Evolutionary conservation across 2,888 invertebrate genomes (phyloP).

Genomic region (Tolmerus cingulatus): DNA sequence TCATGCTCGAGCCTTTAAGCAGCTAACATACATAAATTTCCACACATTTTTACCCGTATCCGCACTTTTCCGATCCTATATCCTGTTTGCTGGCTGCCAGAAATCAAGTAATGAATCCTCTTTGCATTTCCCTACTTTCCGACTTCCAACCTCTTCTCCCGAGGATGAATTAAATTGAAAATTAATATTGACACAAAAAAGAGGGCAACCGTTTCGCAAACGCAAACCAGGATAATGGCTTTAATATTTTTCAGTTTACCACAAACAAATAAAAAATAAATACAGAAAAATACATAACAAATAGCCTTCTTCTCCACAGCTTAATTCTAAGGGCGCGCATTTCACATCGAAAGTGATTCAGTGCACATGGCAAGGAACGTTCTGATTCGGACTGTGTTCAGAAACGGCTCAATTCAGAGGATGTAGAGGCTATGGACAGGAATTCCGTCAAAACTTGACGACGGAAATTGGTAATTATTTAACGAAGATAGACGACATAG

Average conservation of each 20-base stretch:
- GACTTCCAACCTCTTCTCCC: neutral
- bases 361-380: neutral
- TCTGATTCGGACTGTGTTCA: neutral
- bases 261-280: neutral
- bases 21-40: neutral
- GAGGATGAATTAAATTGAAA: neutral
- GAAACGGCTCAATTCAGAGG: neutral
- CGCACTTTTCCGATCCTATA: neutral
- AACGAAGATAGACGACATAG: neutral
- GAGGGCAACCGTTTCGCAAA: neutral
- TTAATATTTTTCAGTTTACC: neutral
- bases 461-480: neutral
- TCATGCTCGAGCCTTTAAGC: neutral
- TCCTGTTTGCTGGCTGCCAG: neutral
- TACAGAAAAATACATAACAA: neutral
- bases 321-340: neutral
- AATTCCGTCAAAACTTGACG: neutral
- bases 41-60: neutral
- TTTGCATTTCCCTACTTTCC: neutral
- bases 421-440: neutral
- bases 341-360: neutral
- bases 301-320: neutral
- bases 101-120: neutral
- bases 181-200: neutral
- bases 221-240: neutral